These are phyloP conservation scores for Amiota communis DNA, from an alignment of 2,888 invertebrate genomes.

Conservation along the genomic window DNA sequence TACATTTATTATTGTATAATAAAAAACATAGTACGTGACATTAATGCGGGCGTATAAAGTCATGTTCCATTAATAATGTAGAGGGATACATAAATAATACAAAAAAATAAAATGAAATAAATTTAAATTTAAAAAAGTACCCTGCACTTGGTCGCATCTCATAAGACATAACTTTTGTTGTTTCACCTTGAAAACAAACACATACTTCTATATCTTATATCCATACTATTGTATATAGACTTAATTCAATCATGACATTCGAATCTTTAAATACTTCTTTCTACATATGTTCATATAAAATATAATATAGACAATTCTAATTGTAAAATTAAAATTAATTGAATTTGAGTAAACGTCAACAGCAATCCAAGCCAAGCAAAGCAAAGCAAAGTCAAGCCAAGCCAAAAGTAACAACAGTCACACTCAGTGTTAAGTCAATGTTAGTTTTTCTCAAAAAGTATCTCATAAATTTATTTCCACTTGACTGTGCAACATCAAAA, in stretches of 20 bases:
- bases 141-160: neutral
- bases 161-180: neutral
- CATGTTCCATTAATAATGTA: neutral
- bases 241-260: too few species aligned
- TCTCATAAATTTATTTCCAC: slow-evolving; percentile 53
- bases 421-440: too few species aligned
- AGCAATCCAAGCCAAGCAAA: too few species aligned
- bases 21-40: slow-evolving; percentile 15
- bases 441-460: slow-evolving; percentile 25
- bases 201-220: too few species aligned
- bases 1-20: neutral
- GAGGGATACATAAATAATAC: too few species aligned
- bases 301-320: neutral
- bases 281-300: too few species aligned
- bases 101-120: neutral
- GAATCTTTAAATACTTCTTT: too few species aligned
- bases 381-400: too few species aligned
- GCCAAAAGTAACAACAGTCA: neutral
- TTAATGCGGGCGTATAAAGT: slow-evolving; percentile 5
- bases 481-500: slow-evolving; percentile 49
- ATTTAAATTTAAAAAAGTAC: neutral
- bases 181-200: neutral
- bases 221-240: too few species aligned
- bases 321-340: slow-evolving; percentile 62
- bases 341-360: slow-evolving; percentile 45